Percentiles rank a stretch among this genome's conserved stretches.
Conservation (phyloP, 2,797 vertebrate genomes). For the Notoglanidium macrostoma region DNA sequence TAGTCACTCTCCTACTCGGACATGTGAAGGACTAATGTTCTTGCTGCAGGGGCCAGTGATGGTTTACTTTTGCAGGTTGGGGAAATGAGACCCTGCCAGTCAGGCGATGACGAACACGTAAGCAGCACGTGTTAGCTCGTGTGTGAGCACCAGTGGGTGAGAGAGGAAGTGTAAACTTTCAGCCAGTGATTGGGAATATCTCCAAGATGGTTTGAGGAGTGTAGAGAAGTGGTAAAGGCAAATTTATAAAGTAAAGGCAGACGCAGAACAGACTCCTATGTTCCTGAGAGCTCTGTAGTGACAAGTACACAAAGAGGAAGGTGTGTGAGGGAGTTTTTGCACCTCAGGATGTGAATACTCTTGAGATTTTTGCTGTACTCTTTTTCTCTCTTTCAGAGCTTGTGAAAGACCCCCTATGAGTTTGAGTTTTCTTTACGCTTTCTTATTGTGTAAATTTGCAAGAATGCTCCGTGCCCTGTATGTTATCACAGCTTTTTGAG, state of each 20-base stretch:
- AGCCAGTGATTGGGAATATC: constrained; percentile 3
- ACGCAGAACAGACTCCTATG: constrained; percentile 42
- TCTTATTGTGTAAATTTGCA: constrained; percentile 42
- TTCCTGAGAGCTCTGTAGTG: constrained; percentile 26
- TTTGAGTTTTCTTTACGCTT: constrained; percentile 22
- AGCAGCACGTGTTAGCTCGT: constrained; percentile 16
- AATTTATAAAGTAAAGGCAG: constrained; percentile 46
- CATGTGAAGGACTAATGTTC: constrained; percentile 38
- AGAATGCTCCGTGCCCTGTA: neutral
- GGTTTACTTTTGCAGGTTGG: constrained; percentile 42
- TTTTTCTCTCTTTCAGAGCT: constrained; percentile 25
- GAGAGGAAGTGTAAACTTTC: constrained; percentile 16
- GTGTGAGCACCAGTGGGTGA: constrained; percentile 12
- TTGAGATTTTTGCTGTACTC: constrained; percentile 29
- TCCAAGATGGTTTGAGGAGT: neutral
- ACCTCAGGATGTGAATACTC: constrained; percentile 16
- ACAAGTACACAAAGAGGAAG: constrained; percentile 43
- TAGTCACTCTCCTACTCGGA: constrained; percentile 27
- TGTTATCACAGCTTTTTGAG: neutral
- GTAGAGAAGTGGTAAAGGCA: neutral
- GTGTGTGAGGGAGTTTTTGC: constrained; percentile 36
- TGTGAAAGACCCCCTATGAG: constrained; percentile 20
- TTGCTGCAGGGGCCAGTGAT: neutral
- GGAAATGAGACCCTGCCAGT: constrained; percentile 27
- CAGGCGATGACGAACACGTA: neutral